Evolutionary conservation across 1,140 invertebrate genomes (phyloP), one percentile per base, ranked within the genome.

Genomic region (Drosophila triauraria): DNA sequence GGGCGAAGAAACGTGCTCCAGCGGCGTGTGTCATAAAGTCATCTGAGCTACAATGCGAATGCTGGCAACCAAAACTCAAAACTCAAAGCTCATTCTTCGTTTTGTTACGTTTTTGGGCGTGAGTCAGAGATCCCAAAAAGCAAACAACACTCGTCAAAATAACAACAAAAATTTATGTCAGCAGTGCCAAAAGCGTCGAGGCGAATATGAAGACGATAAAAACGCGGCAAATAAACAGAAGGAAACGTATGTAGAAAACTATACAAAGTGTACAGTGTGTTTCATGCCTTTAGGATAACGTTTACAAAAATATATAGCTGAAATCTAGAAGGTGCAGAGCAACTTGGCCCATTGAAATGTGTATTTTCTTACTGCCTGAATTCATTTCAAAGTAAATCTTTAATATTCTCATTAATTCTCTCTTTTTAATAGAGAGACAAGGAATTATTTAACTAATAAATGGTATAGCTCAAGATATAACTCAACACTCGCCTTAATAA

Each of bases 131-230:
- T 54, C 67, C 57, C 74, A 53, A 75, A 82, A 62, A 74, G 48
- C 65, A 70, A 82, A 80, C 63, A 67, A 65, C 78, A 67, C 72
- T 69, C 65, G 38, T 69, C 65, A 67, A 53, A 64, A 68, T 48
- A 87, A 76, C 80, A 72, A 48, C 69, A 57, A 54, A 80, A 90
- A 90, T 90, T 90, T 90, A 90, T 90, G 85, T 90, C 85, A 90
- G 85, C 85, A 90, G 85, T 90, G 85, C 85, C 85, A 90, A 82
- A 90, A 85, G 85, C 85, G 68, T 67, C 61, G 70, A 72, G 47
- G 47, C 70, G 57, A 67, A 82, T 38, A 54, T 51, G 44, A 79
- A 79, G 71, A 72, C 70, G 74, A 88, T 78, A 84, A 88, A 71
- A 79, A 75, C 71, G 80, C 80, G 84, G 71, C 85, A 87, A 87